Base-by-base conservation (phyloP, 2,888 invertebrate species). In the Luperina testacea region DNA sequence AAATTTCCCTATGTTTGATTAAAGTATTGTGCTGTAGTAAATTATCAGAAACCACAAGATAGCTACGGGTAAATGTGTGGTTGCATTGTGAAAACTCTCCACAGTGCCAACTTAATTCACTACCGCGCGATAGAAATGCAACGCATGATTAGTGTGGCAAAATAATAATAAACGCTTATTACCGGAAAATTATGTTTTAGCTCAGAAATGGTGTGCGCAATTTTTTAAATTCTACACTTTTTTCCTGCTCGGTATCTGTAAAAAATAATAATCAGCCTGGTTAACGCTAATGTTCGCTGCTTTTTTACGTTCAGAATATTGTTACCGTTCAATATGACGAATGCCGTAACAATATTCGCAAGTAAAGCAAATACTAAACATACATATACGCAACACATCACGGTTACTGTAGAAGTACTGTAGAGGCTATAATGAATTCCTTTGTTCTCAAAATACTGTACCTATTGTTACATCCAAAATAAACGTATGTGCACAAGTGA, bases 401-500 rank as follows among this genome's bases (percentile, higher is more conserved):
- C 64, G 68, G 38, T 48, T 65, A 57, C 61, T 57, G n/a, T 53
- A 69, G 51, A 72, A 11, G 42, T 15, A 57, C 57, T 38, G 38
- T 38, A 38, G 38, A 38, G 6, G 38, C 24, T 57, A 53, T 61
- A 61, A 64, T 74, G 65, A 13, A 63, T 72, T 70, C 48, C 59
- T 61, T 84, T 84, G 82, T 84, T 76, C 72, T 75, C 59, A 72
- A 68, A 68, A 38, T 48, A 11, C 38, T 48, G 20, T 67, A 67
- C 15, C 8, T 77, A 42, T 77, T 80, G 64, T 72, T 51, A 27
- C 69, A 53, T n/a, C 9, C 53, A 64, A 59, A 74, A 59, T 67
- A 69, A 42, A 59, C 20, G 61, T 79, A 76, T 87, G 87, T 87
- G 79, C 65, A 78, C 87, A 87, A 80, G 68, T 87, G 87, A 59